Conservation (phyloP, 2,797 vertebrate species). For the Zalophus californianus region DNA sequence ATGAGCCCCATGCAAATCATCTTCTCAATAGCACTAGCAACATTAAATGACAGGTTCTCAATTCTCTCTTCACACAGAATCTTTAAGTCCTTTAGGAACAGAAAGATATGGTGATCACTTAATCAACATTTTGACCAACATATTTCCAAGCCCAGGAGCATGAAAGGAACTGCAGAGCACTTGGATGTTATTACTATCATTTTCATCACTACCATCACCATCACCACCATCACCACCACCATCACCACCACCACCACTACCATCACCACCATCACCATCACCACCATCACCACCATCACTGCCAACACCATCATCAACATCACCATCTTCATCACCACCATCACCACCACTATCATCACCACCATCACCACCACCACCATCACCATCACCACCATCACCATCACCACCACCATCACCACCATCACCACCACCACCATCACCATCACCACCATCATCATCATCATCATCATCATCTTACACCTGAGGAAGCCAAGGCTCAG, state of each 20-base stretch:
- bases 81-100: not conserved
- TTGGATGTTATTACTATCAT: not conserved
- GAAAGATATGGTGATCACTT: not conserved
- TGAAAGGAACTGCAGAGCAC: not conserved
- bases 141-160: not conserved
- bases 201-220: not conserved
- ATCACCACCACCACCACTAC: not conserved
- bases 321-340: not conserved
- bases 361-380: rapidly evolving
- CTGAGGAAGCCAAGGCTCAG: not conserved
- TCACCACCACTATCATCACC: rapidly evolving
- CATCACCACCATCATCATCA: not conserved
- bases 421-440: not conserved
- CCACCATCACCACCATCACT: not conserved
- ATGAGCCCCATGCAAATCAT: not conserved
- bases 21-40: not conserved
- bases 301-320: rapidly evolving
- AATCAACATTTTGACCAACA: not conserved
- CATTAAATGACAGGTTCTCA: not conserved
- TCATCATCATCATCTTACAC: not conserved
- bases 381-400: rapidly evolving
- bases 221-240: not conserved
- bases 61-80: not conserved
- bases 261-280: no score
- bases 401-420: not conserved